Conservation (phyloP, 2,888 invertebrate genomes). For the Axea sp. region DNA sequence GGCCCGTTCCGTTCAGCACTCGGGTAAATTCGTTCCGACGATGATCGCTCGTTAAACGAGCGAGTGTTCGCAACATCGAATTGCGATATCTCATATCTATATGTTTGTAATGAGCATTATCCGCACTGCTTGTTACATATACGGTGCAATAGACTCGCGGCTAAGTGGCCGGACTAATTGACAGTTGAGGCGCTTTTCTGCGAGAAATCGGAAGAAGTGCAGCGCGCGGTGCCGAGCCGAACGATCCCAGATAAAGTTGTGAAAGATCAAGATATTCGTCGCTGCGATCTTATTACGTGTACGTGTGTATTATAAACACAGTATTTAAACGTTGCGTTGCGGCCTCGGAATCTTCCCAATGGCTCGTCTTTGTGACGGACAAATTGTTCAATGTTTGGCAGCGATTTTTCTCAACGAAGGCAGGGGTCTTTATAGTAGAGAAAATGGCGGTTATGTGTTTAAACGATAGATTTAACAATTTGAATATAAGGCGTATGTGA, state of each 20-base stretch:
- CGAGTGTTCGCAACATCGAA: conserved; percentile 33
- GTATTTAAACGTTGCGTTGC: too few species aligned
- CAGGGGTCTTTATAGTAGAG: too few species aligned
- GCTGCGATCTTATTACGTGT: conserved; percentile 57
- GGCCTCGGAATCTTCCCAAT: too few species aligned
- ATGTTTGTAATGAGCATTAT: conserved; percentile 57
- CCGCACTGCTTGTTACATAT: conserved; percentile 51
- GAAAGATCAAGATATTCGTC: conserved; percentile 60
- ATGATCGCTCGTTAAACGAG: conserved; percentile 43
- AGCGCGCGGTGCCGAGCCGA: conserved; percentile 42
- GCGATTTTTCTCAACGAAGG: too few species aligned
- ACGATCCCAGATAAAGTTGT: conserved; percentile 56
- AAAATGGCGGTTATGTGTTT: too few species aligned
- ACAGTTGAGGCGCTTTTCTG: conserved; percentile 57
- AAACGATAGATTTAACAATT: too few species aligned
- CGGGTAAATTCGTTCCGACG: conserved; percentile 32
- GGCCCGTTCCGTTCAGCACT: too few species aligned
- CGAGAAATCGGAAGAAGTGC: conserved; percentile 50
- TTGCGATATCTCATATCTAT: conserved; percentile 50
- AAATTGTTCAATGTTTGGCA: conserved; percentile 32
- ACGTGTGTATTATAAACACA: conserved; percentile 38
- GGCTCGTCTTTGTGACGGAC: too few species aligned
- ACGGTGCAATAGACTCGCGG: conserved; percentile 48
- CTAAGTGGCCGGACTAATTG: conserved; percentile 58
- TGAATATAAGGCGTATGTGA: too few species aligned